Conservation (phyloP, 2,113 vertebrate genomes). For the Pogona vitticeps region DNA sequence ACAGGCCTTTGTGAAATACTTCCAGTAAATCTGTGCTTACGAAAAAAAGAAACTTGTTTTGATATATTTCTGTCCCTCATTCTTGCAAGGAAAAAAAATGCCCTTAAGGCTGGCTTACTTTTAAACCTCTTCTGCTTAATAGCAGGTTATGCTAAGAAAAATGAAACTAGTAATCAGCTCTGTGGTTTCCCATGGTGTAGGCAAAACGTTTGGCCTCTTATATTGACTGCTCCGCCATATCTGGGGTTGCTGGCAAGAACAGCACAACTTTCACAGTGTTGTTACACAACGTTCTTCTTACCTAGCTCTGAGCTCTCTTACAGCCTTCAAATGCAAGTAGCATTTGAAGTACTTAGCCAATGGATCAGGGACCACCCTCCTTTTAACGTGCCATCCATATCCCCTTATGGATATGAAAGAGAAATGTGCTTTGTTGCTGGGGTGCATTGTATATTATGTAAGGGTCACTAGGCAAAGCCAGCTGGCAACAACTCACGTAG, state of each 20-base stretch:
- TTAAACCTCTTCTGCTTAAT: not conserved
- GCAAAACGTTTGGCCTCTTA: not conserved
- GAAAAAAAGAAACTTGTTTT: not conserved
- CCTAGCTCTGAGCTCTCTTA: not conserved
- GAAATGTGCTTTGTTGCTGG: too few species aligned
- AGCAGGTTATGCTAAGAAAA: not conserved
- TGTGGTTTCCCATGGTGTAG: not conserved
- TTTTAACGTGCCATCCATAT: too few species aligned
- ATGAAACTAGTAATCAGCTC: conserved; percentile 2
- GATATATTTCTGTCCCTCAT: not conserved
- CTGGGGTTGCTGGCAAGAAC: not conserved
- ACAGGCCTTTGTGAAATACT: not conserved
- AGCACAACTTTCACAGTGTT: not conserved
- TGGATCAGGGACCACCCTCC: too few species aligned
- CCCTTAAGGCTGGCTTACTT: not conserved
- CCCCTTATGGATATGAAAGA: too few species aligned
- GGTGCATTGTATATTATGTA: too few species aligned
- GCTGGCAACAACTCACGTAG: too few species aligned
- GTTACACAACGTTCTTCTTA: not conserved
- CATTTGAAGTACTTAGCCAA: too few species aligned
- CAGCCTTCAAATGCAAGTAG: too few species aligned
- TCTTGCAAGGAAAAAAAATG: not conserved
- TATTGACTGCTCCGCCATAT: not conserved
- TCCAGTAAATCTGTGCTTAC: not conserved
- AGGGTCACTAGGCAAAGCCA: too few species aligned